These are phyloP conservation scores for Drosophila kanapiae DNA, from an alignment of 1,140 invertebrate species.

Conservation along the genomic window DNA sequence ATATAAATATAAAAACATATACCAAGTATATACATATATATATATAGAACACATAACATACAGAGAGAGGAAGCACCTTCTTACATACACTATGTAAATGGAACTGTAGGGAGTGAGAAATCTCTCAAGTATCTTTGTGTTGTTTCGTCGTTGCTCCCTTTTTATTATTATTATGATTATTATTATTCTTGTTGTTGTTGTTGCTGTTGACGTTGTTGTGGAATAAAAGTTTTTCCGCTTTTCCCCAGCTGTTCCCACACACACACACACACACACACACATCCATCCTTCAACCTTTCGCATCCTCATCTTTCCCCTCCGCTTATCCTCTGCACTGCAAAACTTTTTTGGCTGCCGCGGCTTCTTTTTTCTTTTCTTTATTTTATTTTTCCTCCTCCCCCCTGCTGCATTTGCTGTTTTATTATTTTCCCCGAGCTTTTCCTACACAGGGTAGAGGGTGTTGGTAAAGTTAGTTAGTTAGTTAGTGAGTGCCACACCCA, in stretches of 20 bases:
- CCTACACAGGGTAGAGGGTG: constrained; percentile 9
- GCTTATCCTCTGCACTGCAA: constrained; percentile 27
- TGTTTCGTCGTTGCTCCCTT: background rate
- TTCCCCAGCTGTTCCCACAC: constrained; percentile 3
- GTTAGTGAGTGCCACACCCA: constrained; percentile 41
- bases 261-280: constrained; percentile 6
- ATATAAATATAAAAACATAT: constrained; percentile 37
- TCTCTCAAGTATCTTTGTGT: constrained; percentile 32
- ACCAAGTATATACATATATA: background rate
- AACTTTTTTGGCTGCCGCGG: constrained; percentile 39
- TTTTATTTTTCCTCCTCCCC: background rate
- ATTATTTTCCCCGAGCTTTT: constrained; percentile 10
- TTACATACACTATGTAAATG: constrained; percentile 9
- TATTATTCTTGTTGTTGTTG: constrained; percentile 9
- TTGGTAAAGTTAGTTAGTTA: constrained; percentile 20
- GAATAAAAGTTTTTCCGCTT: constrained; percentile 38
- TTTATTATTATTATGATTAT: constrained; percentile 1
- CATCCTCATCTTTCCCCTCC: background rate
- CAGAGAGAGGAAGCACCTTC: background rate
- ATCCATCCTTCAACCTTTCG: constrained; percentile 9
- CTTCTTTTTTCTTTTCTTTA: background rate
- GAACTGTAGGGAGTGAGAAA: constrained; percentile 1
- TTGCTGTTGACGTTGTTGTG: constrained; percentile 28
- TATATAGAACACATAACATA: constrained; percentile 8
- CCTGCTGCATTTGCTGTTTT: constrained; percentile 9